Evolutionary conservation across 2,888 invertebrate genomes (phyloP).

Genomic region (Tigriopus californicus): DNA sequence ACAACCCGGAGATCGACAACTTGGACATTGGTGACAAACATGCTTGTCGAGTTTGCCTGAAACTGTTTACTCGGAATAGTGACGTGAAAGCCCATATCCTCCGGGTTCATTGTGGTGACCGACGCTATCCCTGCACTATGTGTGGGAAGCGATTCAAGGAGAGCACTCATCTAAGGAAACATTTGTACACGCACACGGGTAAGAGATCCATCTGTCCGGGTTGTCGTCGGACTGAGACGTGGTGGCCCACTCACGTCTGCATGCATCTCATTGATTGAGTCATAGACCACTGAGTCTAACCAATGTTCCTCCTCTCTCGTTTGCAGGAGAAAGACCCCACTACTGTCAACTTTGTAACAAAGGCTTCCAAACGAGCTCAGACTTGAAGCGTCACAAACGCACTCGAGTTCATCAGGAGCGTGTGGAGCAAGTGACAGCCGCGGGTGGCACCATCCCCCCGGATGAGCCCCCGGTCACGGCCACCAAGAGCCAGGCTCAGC

Average conservation of each 20-base stretch:
- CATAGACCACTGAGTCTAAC: no score
- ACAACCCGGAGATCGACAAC: conserved; percentile 11
- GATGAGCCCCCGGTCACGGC: not conserved
- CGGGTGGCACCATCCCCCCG: not conserved
- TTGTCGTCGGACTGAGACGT: no score
- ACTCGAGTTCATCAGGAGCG: conserved; percentile 15
- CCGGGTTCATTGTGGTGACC: conserved; percentile 15
- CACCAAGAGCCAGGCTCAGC: not conserved
- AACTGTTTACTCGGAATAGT: conserved; percentile 13
- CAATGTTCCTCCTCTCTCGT: not conserved
- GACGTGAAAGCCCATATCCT: conserved; percentile 16
- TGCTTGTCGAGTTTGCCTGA: conserved; percentile 14
- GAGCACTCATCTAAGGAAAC: conserved; percentile 15
- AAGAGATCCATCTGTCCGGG: no score
- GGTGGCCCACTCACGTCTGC: no score
- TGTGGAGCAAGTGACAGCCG: conserved; percentile 6
- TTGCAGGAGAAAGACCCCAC: conserved; percentile 15
- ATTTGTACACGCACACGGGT: conserved; percentile 16
- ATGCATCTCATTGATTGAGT: no score
- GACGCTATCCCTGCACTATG: conserved; percentile 15
- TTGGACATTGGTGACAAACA: conserved; percentile 10
- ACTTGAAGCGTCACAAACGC: conserved; percentile 12
- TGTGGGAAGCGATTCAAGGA: conserved; percentile 16
- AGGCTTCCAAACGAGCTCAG: conserved; percentile 16
- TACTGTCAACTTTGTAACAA: conserved; percentile 13